Conservation (phyloP, 2,888 invertebrate species). For the Sesia apiformis region DNA sequence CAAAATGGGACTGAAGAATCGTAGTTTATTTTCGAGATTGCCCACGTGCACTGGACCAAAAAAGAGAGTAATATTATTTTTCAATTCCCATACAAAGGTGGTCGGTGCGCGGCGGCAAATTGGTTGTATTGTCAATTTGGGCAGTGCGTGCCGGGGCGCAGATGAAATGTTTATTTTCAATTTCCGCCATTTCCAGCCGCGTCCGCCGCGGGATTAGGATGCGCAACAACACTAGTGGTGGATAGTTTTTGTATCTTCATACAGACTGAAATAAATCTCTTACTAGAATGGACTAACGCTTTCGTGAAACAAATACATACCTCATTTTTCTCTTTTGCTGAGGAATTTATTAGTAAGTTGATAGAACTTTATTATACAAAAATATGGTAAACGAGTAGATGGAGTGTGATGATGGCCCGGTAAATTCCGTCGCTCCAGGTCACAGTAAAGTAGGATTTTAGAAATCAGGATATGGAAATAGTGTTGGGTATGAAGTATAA, state of each 20-base stretch:
- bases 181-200: conserved; percentile 68
- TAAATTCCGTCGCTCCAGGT: too few species aligned
- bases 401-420: too few species aligned
- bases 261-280: too few species aligned
- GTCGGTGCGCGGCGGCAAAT: conserved; percentile 67
- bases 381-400: too few species aligned
- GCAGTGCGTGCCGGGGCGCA: conserved; percentile 71
- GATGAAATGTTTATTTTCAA: conserved; percentile 75
- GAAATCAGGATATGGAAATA: too few species aligned
- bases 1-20: conserved; percentile 21
- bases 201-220: conserved; percentile 63
- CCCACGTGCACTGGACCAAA: conserved; percentile 50
- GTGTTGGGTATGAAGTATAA: too few species aligned
- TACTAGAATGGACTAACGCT: too few species aligned
- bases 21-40: conserved; percentile 68
- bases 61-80: conserved; percentile 71
- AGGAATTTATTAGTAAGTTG: too few species aligned
- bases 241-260: conserved; percentile 19
- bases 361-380: too few species aligned
- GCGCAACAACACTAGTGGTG: conserved; percentile 39
- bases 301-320: too few species aligned
- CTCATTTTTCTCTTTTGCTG: too few species aligned
- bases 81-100: conserved; percentile 74
- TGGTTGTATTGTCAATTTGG: conserved; percentile 75
- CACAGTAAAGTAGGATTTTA: too few species aligned